Evolutionary conservation across 2,113 vertebrate genomes (phyloP).

Genomic region (Tetrao urogallus): DNA sequence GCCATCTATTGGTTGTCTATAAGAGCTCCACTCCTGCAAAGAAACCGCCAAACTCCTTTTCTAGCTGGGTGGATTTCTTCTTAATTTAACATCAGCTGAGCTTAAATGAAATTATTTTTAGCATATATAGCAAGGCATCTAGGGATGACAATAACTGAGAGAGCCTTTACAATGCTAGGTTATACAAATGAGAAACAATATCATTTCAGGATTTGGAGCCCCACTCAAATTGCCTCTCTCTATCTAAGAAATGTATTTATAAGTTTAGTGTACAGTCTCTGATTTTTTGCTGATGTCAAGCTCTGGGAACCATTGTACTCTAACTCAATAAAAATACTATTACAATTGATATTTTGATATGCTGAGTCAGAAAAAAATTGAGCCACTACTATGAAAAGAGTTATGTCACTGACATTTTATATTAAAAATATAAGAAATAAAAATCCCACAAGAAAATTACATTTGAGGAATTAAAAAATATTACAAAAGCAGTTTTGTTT

Average conservation of each 20-base stretch:
- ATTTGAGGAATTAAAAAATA: neutral
- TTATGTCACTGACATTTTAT: neutral
- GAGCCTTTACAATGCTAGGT: neutral
- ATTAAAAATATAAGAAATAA: neutral
- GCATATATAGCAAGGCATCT: neutral
- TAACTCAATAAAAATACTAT: neutral
- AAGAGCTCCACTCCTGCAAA: neutral
- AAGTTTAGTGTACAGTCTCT: neutral
- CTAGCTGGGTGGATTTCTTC: neutral
- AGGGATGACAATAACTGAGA: neutral
- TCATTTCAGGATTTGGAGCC: neutral
- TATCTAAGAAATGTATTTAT: accelerated
- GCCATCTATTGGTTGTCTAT: accelerated
- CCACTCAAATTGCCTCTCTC: accelerated
- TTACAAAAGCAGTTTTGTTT: neutral
- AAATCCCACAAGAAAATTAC: neutral
- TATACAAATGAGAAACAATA: neutral
- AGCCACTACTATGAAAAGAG: neutral
- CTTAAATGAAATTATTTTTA: neutral
- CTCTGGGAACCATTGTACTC: neutral
- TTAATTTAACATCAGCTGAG: neutral
- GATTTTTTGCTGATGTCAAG: neutral
- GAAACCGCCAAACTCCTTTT: neutral
- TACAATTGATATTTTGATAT: neutral
- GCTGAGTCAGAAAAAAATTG: neutral